Percentiles rank a stretch among this genome's conserved stretches.
Conservation (phyloP, 2,797 vertebrate genomes). For the Pipistrellus kuhlii region DNA sequence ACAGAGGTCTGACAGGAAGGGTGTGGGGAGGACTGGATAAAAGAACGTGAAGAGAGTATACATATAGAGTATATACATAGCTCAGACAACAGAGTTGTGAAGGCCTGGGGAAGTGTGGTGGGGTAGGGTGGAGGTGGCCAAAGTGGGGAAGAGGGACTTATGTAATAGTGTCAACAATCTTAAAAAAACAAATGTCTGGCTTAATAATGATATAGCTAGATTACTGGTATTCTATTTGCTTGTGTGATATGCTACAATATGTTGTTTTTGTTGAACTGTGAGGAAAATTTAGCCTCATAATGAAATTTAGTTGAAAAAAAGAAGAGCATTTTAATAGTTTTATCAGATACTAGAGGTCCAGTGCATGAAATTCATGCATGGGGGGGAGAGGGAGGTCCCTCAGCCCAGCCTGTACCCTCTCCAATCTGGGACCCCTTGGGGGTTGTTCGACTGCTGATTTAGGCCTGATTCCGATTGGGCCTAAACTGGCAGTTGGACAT, state of each 20-base stretch:
- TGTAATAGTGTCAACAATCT: neutral
- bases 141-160: neutral
- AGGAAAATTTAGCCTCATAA: conserved; percentile 11
- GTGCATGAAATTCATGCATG: too few species aligned
- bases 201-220: neutral
- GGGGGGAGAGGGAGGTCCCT: too few species aligned
- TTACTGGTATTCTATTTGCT: neutral
- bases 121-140: neutral
- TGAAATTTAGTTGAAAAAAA: neutral
- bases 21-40: neutral
- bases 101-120: neutral
- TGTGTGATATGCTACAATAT: neutral
- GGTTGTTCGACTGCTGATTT: too few species aligned
- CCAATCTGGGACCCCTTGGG: too few species aligned
- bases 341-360: neutral
- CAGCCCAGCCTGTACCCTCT: too few species aligned
- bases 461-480: too few species aligned
- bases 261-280: neutral
- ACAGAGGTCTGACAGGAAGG: neutral
- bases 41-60: neutral
- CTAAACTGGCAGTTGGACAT: too few species aligned
- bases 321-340: neutral
- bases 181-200: neutral
- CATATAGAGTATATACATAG: neutral
- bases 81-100: neutral